A percentile compares a stretch with the other conserved stretches of the same genome.
phyloP scores from a whole-genome alignment of 2,113 vertebrate species.

The Calyptomena viridis region DNA sequence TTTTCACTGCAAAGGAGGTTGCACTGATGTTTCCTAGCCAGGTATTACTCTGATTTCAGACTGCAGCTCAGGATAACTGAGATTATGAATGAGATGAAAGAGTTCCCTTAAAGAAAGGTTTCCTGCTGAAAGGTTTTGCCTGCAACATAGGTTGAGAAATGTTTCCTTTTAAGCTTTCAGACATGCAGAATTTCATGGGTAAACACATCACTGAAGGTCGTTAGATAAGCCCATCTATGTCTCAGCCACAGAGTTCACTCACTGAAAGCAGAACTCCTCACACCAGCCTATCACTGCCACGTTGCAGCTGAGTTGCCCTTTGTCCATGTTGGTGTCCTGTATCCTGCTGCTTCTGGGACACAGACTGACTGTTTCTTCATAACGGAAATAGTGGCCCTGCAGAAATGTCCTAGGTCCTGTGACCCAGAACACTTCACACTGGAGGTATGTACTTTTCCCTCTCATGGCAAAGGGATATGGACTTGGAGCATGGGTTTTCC shows the following conservation, averaged over 20 bases:
- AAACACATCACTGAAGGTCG: background rate
- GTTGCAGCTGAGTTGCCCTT: background rate
- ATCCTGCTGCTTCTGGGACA: background rate
- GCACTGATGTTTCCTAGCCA: background rate
- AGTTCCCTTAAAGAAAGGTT: background rate
- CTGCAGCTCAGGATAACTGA: background rate
- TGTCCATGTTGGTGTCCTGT: background rate
- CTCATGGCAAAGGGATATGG: background rate
- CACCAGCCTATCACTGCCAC: background rate
- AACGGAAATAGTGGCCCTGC: background rate
- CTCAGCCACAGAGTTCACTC: background rate
- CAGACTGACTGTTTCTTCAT: background rate
- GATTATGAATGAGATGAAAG: background rate
- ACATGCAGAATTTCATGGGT: background rate
- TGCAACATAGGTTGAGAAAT: background rate
- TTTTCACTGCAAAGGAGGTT: background rate
- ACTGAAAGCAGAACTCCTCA: background rate
- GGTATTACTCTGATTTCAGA: background rate
- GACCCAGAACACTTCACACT: background rate
- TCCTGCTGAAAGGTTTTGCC: background rate
- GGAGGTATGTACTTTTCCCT: background rate
- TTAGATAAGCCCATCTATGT: background rate
- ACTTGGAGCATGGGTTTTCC: background rate
- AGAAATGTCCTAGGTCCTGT: background rate
- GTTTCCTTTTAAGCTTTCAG: background rate